Evolutionary conservation across 64 coral and sea anemone genomes (phyloP).

Genomic region (Stichodactyla mertensii): DNA sequence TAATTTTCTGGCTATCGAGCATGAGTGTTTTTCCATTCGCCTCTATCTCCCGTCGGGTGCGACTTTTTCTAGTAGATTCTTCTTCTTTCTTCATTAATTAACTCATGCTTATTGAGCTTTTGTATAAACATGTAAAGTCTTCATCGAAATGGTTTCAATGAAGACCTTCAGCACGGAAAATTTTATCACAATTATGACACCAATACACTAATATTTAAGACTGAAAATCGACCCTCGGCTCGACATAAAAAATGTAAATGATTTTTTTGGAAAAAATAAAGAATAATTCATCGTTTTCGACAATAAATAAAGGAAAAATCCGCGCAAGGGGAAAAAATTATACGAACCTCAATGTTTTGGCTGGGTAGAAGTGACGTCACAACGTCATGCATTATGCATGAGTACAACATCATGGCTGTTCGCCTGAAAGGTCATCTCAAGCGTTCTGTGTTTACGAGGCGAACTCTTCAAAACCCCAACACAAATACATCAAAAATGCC

Average conservation of each 20-base stretch:
- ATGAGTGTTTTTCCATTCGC: background rate
- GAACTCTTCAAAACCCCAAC: background rate
- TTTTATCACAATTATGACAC: background rate
- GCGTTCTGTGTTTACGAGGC: slow-evolving; percentile 12
- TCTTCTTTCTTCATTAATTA: background rate
- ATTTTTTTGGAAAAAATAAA: background rate
- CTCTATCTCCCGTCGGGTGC: background rate
- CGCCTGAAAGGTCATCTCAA: slow-evolving; percentile 1
- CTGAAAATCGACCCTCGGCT: background rate
- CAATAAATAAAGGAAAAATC: background rate
- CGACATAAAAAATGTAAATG: background rate
- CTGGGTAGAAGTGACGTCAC: slow-evolving; percentile 10
- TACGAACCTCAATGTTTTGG: background rate
- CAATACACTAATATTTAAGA: background rate
- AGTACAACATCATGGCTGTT: background rate
- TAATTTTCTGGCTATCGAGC: background rate
- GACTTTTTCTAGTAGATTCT: background rate
- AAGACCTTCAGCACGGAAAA: background rate
- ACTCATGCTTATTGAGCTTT: background rate
- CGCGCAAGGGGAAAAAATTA: background rate
- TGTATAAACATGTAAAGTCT: background rate
- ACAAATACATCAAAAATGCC: background rate
- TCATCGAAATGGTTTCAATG: background rate
- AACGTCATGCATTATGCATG: slow-evolving; percentile 13
- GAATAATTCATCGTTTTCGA: background rate